Evolutionary conservation across 2,888 invertebrate genomes (phyloP).

Genomic region (Drosophila mercatorum): DNA sequence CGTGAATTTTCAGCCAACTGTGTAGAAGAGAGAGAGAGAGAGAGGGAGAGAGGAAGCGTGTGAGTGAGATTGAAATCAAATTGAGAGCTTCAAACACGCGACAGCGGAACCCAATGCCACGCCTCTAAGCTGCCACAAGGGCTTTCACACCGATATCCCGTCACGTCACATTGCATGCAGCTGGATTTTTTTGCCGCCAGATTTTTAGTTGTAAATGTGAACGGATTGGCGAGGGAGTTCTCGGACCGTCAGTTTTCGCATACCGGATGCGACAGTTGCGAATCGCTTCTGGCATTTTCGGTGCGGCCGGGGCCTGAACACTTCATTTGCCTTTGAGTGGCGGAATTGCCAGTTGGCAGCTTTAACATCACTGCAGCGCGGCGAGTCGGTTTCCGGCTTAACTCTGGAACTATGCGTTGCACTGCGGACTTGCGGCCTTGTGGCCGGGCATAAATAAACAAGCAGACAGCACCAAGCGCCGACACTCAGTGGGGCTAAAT

Average conservation of each 20-base stretch:
- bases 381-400: constrained; percentile 32
- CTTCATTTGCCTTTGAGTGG: constrained; percentile 58
- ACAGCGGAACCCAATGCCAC: constrained; percentile 50
- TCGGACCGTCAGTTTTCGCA: constrained; percentile 19
- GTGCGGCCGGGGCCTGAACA: constrained; percentile 44
- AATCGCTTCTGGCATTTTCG: constrained; percentile 37
- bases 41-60: constrained; percentile 13
- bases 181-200: neutral
- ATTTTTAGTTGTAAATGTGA: constrained; percentile 20
- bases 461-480: constrained; percentile 22
- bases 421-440: constrained; percentile 13
- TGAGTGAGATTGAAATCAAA: constrained; percentile 39
- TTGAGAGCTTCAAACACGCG: constrained; percentile 24
- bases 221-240: constrained; percentile 16
- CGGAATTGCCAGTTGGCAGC: constrained; percentile 28
- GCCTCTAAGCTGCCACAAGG: constrained; percentile 19
- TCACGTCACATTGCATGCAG: constrained; percentile 21
- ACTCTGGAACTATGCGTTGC: constrained; percentile 20
- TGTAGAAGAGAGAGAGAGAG: constrained; percentile 20
- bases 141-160: constrained; percentile 41
- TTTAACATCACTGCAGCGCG: constrained; percentile 25
- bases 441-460: constrained; percentile 49
- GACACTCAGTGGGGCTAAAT: constrained; percentile 39
- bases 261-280: constrained; percentile 64
- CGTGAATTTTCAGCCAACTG: constrained; percentile 57